Evolutionary conservation across 2,797 vertebrate species (phyloP).

Genomic region (Borostomias antarcticus): DNA sequence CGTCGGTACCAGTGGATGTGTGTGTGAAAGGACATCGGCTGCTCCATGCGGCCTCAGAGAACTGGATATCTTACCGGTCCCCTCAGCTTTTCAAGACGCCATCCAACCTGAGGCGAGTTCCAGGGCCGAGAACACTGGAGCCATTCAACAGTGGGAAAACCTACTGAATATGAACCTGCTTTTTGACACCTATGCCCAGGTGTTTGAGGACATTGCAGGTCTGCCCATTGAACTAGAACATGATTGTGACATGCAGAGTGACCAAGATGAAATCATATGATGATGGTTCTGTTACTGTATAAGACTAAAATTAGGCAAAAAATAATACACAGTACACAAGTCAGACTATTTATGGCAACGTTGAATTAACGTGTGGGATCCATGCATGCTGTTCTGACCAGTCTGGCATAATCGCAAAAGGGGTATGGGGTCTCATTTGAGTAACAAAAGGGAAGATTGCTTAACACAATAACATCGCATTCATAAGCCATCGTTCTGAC

Average conservation of each 20-base stretch:
- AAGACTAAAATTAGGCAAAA: too few species aligned
- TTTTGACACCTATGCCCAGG: constrained; percentile 63
- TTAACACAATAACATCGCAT: too few species aligned
- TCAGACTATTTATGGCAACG: too few species aligned
- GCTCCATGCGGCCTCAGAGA: constrained; percentile 27
- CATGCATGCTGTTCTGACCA: too few species aligned
- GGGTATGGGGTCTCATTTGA: too few species aligned
- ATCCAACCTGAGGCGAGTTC: constrained; percentile 1
- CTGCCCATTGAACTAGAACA: constrained; percentile 46
- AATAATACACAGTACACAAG: too few species aligned
- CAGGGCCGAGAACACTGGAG: constrained; percentile 18
- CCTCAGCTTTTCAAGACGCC: constrained; percentile 40
- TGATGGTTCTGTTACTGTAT: neutral
- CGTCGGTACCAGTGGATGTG: constrained; percentile 24
- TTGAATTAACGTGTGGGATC: too few species aligned
- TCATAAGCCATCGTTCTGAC: too few species aligned
- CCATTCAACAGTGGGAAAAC: constrained; percentile 55
- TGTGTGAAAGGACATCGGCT: constrained; percentile 27
- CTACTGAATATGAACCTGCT: constrained; percentile 61
- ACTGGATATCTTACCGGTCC: constrained; percentile 29
- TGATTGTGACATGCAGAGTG: constrained; percentile 59
- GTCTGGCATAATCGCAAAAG: too few species aligned
- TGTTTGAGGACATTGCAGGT: constrained; percentile 75
- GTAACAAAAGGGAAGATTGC: too few species aligned
- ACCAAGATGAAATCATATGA: constrained; percentile 76